phyloP scores from a whole-genome alignment of 2,888 invertebrate genomes.

The Eupeodes luniger region DNA sequence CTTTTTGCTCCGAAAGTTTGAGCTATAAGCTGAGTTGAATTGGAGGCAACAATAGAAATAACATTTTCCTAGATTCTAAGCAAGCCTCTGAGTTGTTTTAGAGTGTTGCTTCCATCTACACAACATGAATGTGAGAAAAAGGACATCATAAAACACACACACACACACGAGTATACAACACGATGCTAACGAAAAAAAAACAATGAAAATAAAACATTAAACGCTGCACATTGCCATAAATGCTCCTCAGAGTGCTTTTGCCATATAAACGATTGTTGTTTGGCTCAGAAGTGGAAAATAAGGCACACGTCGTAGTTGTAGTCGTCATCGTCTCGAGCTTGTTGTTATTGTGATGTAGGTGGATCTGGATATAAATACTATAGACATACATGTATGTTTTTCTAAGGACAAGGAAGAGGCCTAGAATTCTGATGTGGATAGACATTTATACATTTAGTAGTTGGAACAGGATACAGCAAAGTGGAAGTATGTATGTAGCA shows the following conservation, averaged over 20 bases:
- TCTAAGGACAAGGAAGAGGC: slow-evolving; percentile 31
- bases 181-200: slow-evolving; percentile 21
- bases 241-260: slow-evolving; percentile 67
- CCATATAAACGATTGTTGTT: slow-evolving; percentile 69
- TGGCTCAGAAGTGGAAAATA: slow-evolving; percentile 61
- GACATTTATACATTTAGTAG: slow-evolving; percentile 50
- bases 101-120: slow-evolving; percentile 21
- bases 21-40: slow-evolving; percentile 14
- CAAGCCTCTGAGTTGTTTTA: slow-evolving; percentile 55
- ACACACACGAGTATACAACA: slow-evolving; percentile 2
- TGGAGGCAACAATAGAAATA: slow-evolving; percentile 63
- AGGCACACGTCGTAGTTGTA: slow-evolving; percentile 42
- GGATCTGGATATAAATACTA: not conserved
- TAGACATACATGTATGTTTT: no score
- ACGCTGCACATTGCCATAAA: slow-evolving; percentile 75
- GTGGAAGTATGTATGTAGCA: not conserved
- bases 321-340: not conserved
- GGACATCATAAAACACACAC: slow-evolving; percentile 17
- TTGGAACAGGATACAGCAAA: slow-evolving; percentile 29
- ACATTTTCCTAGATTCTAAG: slow-evolving; percentile 62
- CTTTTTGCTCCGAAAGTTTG: slow-evolving; percentile 32
- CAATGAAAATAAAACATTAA: slow-evolving; percentile 57
- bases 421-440: slow-evolving; percentile 45
- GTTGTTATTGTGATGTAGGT: not conserved
- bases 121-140: slow-evolving; percentile 21